Percentiles rank a stretch among this genome's conserved stretches.
Evolutionary conservation across 2,888 invertebrate genomes (phyloP).

Genomic region (Polydrusus tereticollis): DNA sequence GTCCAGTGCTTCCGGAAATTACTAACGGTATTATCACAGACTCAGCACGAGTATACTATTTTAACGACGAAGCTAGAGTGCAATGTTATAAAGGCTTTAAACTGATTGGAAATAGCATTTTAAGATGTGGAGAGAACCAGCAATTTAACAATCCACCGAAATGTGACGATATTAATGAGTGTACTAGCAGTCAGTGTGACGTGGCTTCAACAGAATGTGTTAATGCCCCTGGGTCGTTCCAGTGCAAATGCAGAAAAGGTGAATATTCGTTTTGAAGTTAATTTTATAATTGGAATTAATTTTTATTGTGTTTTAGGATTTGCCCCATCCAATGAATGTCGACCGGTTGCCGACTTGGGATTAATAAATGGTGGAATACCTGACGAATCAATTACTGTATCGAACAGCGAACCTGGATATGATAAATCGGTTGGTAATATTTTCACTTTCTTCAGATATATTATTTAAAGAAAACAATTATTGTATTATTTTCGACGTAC

Average conservation of each 20-base stretch:
- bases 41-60: constrained; percentile 80
- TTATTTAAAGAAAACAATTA: too few relatives aligned
- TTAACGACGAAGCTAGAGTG: constrained; percentile 90
- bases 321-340: constrained; percentile 86
- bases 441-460: too few relatives aligned
- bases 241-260: constrained; percentile 85
- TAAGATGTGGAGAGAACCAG: constrained; percentile 88
- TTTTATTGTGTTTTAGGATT: constrained; percentile 70
- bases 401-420: constrained; percentile 85
- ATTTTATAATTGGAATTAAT: neutral
- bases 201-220: constrained; percentile 90
- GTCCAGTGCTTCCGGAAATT: constrained; percentile 82
- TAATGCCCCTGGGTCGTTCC: constrained; percentile 90
- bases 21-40: constrained; percentile 91
- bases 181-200: constrained; percentile 90
- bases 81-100: constrained; percentile 88
- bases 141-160: constrained; percentile 86
- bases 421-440: constrained; percentile 77
- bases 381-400: constrained; percentile 89
- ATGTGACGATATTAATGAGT: constrained; percentile 94
- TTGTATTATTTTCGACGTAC: too few relatives aligned
- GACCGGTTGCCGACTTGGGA: constrained; percentile 91
- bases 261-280: neutral
- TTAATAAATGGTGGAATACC: constrained; percentile 90
- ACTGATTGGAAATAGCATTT: constrained; percentile 84